A percentile compares a stretch with the other conserved stretches of the same genome.
Conservation (phyloP, 2,888 invertebrate species). For the Sympetrum striolatum region DNA sequence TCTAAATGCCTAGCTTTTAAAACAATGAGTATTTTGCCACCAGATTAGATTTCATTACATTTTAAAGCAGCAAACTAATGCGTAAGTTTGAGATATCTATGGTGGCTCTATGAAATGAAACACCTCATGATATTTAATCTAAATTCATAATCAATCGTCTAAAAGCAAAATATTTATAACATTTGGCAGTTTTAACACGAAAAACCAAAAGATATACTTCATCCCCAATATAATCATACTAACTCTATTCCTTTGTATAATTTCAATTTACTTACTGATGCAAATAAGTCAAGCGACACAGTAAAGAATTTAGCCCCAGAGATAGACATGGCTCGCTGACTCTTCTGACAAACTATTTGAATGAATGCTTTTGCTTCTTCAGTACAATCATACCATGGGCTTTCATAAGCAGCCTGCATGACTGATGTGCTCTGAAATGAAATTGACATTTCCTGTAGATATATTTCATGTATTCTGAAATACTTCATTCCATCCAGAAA, state of each 20-base stretch:
- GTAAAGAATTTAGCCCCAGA: conserved; percentile 91
- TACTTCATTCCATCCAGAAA: neutral
- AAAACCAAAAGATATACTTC: neutral
- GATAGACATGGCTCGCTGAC: conserved; percentile 87
- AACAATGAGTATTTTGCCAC: too few relatives aligned
- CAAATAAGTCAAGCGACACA: conserved; percentile 84
- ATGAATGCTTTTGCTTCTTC: conserved; percentile 91
- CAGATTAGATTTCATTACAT: too few relatives aligned
- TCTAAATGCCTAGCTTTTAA: too few relatives aligned
- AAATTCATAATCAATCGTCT: too few relatives aligned
- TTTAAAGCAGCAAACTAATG: too few relatives aligned
- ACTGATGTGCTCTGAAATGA: conserved; percentile 80
- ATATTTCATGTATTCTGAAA: neutral
- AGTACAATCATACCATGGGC: conserved; percentile 90
- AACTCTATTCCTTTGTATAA: too few relatives aligned
- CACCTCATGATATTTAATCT: too few relatives aligned
- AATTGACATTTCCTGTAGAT: neutral
- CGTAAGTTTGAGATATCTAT: too few relatives aligned
- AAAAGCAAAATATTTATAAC: too few relatives aligned
- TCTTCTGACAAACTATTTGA: conserved; percentile 89
- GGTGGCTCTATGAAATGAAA: too few relatives aligned
- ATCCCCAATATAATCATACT: neutral
- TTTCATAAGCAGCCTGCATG: conserved; percentile 90
- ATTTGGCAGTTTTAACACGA: too few relatives aligned
- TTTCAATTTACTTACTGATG: conserved; percentile 71